A percentile compares a stretch with the other conserved stretches of the same genome.
Conservation (phyloP, 2,113 vertebrate species). For the Phalacrocorax carbo region DNA sequence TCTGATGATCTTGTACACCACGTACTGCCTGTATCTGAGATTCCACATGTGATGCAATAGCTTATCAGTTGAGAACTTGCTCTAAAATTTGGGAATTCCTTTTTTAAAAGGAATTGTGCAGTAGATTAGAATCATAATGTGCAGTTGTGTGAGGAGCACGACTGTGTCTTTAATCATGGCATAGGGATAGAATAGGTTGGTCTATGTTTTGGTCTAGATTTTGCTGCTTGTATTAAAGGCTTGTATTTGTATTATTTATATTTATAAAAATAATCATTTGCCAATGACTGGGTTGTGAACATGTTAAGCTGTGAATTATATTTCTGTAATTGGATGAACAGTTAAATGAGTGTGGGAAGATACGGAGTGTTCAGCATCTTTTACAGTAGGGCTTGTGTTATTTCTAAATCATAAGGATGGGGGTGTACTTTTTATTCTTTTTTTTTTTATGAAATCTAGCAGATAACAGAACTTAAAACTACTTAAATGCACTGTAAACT, state of each 20-base stretch:
- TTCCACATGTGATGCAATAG: background rate
- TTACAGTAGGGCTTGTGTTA: background rate
- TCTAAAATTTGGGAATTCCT: background rate
- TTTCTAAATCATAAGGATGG: background rate
- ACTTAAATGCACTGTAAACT: background rate
- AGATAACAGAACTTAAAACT: background rate
- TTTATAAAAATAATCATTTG: background rate
- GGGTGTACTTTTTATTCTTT: background rate
- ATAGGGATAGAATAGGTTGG: background rate
- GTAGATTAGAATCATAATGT: background rate
- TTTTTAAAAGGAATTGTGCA: background rate
- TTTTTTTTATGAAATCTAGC: background rate
- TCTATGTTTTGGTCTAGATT: background rate
- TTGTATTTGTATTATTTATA: background rate
- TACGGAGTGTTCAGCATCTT: background rate
- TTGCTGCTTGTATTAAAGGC: background rate
- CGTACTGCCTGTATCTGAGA: background rate
- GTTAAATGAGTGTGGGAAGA: background rate
- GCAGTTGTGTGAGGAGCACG: background rate
- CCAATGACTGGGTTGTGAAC: background rate
- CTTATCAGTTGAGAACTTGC: background rate
- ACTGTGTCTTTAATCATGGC: background rate
- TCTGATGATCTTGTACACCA: background rate
- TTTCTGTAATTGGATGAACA: background rate
- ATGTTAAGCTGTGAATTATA: background rate